Evolutionary conservation across 2,797 vertebrate genomes (phyloP), one percentile per base, ranked within the genome.

Genomic region (Clarias fuscus): DNA sequence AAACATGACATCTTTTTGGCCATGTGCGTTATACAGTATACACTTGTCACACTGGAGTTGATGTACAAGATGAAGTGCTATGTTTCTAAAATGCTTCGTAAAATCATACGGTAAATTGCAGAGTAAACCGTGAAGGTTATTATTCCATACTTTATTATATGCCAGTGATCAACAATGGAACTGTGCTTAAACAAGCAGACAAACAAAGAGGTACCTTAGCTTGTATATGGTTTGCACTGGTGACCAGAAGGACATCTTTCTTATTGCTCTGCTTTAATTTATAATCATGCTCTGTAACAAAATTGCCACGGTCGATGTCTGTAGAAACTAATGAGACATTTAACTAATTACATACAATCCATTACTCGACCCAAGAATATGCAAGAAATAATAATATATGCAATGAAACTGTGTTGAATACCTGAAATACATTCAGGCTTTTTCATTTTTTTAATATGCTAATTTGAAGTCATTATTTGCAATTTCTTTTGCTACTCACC

Each of bases 261-360:
- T 43, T 8, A 43, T 7, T 7, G 1, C 43, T 43, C 43, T 8
- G 43, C 43, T 43, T 48, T 10, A 48, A 48, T 10, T 10, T 2
- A 48, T 48, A 2, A 2, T 48, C 10, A 5, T 4, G 1, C 24
- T 84, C 75, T 64, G 82, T 56, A 18, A 79, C 20, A 72, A 71
- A 87, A 22, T 65, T 84, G 58, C 71, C 73, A 84, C 71, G 75
- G 30, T 72, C 80, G 40, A 6, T 18, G 4, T 10, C 27, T 86
- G 18, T 15, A 71, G 8, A 85, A 4, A 27, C 10, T 1, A 27
- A 65, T 72, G 18, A 20, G 33, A 72, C 18, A 5, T 18, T 18
- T 40, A 24, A 24, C 24, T 72, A 3, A 22, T 43, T 72, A 72
- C 40, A 13, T 4, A 43, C 10, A 72, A 27, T 43, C 6, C 33